Base-by-base conservation (phyloP, 2,797 vertebrate genomes). In the Chanos chanos region DNA sequence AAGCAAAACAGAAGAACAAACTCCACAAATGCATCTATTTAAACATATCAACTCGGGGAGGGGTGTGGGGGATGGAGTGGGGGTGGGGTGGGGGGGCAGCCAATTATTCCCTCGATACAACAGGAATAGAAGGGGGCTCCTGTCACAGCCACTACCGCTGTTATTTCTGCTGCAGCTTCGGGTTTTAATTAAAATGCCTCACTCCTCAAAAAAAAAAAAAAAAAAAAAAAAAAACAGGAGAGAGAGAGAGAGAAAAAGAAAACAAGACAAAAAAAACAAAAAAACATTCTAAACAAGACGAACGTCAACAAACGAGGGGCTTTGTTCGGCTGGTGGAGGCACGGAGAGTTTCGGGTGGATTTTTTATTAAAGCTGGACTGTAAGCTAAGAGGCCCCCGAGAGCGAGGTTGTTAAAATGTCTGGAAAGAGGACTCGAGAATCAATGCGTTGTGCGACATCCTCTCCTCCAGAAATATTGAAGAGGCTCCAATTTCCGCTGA, bases 11-110 rank as follows among this genome's bases (percentile, higher is more conserved):
- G 51, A 60, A 39, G 79, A 78, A 55, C 40, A 50, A 70, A 63
- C 60, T 70, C 73, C 62, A 75, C 78, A 74, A 78, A 80, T 80
- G 75, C 78, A 83, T 82, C 74, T 86, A 79, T 82, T 86, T 85
- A 71, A 76, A 75, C 53, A 49, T n/a, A n/a, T n/a, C n/a, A n/a
- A n/a, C n/a, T n/a, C n/a, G n/a, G n/a, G n/a, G n/a, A n/a, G n/a
- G n/a, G n/a, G n/a, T n/a, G n/a, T n/a, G 69, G 62, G 49, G 76
- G 53, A 66, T 41, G 25, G 58, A 47, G 54, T 13, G 28, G 47
- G 49, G 45, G 44, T 55, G 61, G 31, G 44, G 4, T 66, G 37
- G 24, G 64, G 65, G 71, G 54, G 68, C 28, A 66, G 65, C 19
- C 66, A 74, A 76, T 80, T 77, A 79, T 66, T 74, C 43, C 21